Evolutionary conservation across 1,140 invertebrate species (phyloP).

Genomic region (Formica selysi): DNA sequence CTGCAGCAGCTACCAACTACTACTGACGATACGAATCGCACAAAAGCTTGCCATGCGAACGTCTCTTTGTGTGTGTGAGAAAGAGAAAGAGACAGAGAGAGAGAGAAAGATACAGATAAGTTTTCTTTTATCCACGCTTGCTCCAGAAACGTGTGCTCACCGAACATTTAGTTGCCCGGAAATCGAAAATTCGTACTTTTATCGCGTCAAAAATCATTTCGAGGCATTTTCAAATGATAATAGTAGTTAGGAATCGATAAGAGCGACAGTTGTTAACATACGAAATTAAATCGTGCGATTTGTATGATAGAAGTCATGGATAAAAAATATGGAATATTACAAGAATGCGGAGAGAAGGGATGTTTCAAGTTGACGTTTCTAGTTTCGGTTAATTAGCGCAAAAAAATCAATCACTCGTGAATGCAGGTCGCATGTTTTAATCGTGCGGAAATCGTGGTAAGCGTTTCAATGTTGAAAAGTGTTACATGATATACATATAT

Average conservation of each 20-base stretch:
- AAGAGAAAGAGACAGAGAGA: background rate
- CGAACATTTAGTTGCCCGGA: background rate
- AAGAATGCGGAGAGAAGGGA: background rate
- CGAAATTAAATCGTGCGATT: background rate
- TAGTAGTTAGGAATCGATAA: background rate
- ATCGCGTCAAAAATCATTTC: background rate
- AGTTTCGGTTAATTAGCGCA: background rate
- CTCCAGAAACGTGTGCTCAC: background rate
- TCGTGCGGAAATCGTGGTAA: conserved; percentile 16
- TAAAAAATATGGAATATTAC: no score
- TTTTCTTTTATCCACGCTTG: conserved; percentile 53
- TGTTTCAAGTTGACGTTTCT: background rate
- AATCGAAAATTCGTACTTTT: background rate
- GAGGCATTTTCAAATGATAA: background rate
- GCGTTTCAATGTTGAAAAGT: conserved; percentile 20
- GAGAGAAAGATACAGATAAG: conserved; percentile 33
- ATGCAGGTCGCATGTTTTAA: conserved; percentile 29
- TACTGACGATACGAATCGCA: conserved; percentile 62
- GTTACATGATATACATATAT: background rate
- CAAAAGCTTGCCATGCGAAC: conserved; percentile 65
- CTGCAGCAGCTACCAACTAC: conserved; percentile 51
- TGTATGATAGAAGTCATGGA: no score
- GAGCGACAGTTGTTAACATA: background rate
- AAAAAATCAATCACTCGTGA: conserved; percentile 30
- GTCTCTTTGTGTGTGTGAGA: conserved; percentile 41